Conservation (phyloP, 2,888 invertebrate genomes). For the Orthosia cruda region DNA sequence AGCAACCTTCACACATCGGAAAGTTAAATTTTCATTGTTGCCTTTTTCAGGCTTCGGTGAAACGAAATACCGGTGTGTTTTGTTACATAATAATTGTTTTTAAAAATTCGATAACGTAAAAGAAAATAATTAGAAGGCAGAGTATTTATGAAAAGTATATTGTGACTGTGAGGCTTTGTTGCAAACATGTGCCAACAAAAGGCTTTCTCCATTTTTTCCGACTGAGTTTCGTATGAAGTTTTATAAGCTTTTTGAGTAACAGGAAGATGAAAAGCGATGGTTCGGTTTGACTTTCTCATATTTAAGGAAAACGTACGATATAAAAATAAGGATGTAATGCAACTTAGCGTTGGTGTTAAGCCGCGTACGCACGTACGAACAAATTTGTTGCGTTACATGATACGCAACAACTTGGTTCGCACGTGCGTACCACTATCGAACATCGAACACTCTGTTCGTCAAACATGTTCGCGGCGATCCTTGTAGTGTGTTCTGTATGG, state of each 20-base stretch:
- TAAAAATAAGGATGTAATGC: too few species aligned
- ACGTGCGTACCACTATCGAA: too few species aligned
- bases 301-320: neutral
- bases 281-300: neutral
- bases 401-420: too few species aligned
- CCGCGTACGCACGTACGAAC: too few species aligned
- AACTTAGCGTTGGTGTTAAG: too few species aligned
- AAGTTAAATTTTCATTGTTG: neutral
- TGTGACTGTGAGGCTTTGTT: neutral
- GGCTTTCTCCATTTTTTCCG: neutral
- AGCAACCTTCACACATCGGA: neutral
- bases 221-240: slow-evolving; percentile 4
- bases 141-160: neutral
- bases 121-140: neutral
- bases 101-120: neutral
- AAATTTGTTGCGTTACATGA: too few species aligned
- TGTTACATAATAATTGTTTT: slow-evolving; percentile 1
- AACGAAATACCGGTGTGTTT: neutral
- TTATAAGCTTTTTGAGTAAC: slow-evolving; percentile 26
- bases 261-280: neutral
- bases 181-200: slow-evolving; percentile 10
- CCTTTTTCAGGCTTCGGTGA: neutral
- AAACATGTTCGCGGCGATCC: too few species aligned
- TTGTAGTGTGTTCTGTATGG: too few species aligned
- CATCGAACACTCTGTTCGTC: too few species aligned